Base-by-base conservation (phyloP, 2,113 vertebrate genomes). In the Lichenostomus cassidix region DNA sequence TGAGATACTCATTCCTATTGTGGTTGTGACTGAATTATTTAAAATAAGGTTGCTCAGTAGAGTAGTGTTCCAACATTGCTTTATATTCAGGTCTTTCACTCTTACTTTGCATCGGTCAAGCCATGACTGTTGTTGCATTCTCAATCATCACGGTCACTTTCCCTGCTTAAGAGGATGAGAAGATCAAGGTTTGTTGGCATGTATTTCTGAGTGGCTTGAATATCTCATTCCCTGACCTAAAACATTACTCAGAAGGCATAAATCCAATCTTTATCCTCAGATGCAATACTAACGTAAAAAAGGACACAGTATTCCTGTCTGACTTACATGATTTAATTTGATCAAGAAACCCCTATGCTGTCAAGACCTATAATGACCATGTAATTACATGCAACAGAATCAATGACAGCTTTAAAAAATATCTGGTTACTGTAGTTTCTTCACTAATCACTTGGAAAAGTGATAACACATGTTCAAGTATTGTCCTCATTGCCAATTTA, bases 381-480 rank as follows among this genome's bases (percentile, higher is more conserved):
- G 7, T 73, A 95, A 92, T 89, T 91, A 53, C 0, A 3, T 3
- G 16, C n/a, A 73, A 49, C 15, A 82, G 41, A 93, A 78, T 75
- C 47, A 80, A 58, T 78, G 27, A 29, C 35, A 84, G 47, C 73
- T 71, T 89, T 10, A 64, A 89, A 76, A 91, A 76, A 76, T 21
- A 67, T 20, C 41, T 87, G 24, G 20, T 84, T 87, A 58, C 41
- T 69, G 41, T 85, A 82, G n/a, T 27, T 95, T 94, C 60, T 89
- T 92, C 74, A 20, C 56, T 92, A 89, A 91, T 95, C 63, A 41
- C 29, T 91, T 89, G 53, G 47, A 89, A 93, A 92, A 91, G 27
- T 79, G 86, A 35, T 91, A 94, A 91, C 56, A 78, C 71, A 58
- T 71, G 65, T 84, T 76, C 39, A 73, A 89, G n/a, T 69, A 27